These are phyloP conservation scores for Gracilinanus agilis DNA, from an alignment of 2,113 vertebrate species.

Conservation along the genomic window DNA sequence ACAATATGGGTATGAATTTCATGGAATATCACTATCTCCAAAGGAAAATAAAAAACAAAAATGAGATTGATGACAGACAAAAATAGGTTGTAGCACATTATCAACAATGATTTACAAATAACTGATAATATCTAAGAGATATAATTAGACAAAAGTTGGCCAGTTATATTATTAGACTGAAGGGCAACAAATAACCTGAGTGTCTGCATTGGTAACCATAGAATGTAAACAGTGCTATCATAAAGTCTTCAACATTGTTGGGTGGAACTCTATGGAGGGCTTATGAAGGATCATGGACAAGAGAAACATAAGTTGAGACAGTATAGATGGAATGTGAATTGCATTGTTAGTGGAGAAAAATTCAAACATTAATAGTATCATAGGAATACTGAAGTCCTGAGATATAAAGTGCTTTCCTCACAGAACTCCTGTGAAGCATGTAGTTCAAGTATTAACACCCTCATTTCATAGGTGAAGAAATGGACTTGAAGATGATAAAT, in stretches of 20 bases:
- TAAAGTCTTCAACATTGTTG: not conserved
- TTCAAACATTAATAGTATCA: not conserved
- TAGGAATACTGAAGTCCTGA: not conserved
- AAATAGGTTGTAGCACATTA: not conserved
- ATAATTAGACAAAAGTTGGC: not conserved
- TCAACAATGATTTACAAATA: not conserved
- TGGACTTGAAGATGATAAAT: not conserved
- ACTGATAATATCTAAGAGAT: not conserved
- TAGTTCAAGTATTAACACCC: not conserved
- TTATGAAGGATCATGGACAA: not conserved
- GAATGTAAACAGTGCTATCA: not conserved
- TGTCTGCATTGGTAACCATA: no score
- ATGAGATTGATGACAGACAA: not conserved
- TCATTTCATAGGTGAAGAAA: not conserved
- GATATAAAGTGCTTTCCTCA: not conserved
- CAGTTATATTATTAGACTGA: not conserved
- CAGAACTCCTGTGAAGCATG: not conserved
- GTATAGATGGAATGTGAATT: not conserved
- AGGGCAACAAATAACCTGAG: not conserved
- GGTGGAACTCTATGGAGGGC: not conserved
- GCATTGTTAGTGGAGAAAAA: not conserved
- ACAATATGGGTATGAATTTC: not conserved
- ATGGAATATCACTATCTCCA: not conserved
- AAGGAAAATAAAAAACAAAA: not conserved
- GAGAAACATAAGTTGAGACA: not conserved